Evolutionary conservation across 2,113 vertebrate species (phyloP), one percentile per base, ranked within the genome.

Genomic region (Ciconia boyciana): DNA sequence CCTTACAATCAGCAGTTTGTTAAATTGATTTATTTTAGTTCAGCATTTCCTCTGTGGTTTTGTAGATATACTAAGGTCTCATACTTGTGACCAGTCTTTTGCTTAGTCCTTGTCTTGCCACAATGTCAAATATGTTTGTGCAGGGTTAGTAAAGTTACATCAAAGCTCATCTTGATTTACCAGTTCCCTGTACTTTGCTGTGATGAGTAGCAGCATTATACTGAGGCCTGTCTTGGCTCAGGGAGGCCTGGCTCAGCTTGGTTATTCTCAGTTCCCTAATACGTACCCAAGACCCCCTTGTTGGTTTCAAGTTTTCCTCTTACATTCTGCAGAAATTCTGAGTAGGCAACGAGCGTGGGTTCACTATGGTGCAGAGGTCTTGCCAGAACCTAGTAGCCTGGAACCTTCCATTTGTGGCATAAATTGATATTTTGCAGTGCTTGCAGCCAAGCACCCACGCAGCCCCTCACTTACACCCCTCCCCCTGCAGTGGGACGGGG

Each of bases 231-330:
- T 51, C 58, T 72, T 82, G 48, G 28, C 36, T 82, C 46, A 46
- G 52, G 75, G 70, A 43, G 11, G 18, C 21, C 60, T 78, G 36
- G 26, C 65, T 83, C 48, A 51, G 43, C 43, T 87, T 78, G 43
- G 5, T 68, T 83, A 24, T 83, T 83, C 32, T 74, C 36, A 57
- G 32, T 46, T 83, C 15, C 43, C 54, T 64, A 36, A 21, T 28
- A n/a, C 0, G 0, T 74, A 41, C 44, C 36, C 13, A 62, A 72
- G n/a, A n/a, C 14, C 6, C 11, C 9, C 15, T 57, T 51, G 31
- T 34, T 61, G 39, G 36, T 79, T 61, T 41, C 57, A 83, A 12
- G 18, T 83, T 61, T 71, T 62, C 26, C 20, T 54, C 16, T 43
- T 62, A n/a, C 4, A 4, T 62, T 54, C 48, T 64, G 32, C 25